Conservation (phyloP, 2,797 vertebrate genomes). For the Oreochromis mossambicus region DNA sequence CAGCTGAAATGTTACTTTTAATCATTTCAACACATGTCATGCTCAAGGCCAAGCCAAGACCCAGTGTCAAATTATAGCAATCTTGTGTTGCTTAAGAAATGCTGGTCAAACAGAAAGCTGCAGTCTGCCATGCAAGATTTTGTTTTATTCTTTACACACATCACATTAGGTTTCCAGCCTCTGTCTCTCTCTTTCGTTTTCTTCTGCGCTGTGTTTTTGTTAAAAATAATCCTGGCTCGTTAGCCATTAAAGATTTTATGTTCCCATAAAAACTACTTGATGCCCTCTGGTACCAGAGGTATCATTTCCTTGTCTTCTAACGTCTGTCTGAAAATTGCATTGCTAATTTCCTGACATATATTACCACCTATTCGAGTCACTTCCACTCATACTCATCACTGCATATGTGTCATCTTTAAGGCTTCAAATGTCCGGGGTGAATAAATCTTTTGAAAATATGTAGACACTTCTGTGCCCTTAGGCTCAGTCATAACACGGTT, state of each 20-base stretch:
- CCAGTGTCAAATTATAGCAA: constrained; percentile 36
- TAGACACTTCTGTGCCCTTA: background rate
- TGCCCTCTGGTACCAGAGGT: constrained; percentile 26
- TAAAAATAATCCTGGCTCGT: constrained; percentile 40
- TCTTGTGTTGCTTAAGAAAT: constrained; percentile 21
- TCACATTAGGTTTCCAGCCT: background rate
- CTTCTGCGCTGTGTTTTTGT: constrained; percentile 10
- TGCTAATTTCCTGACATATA: constrained; percentile 52
- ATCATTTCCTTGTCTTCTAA: constrained; percentile 49
- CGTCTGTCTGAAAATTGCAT: constrained; percentile 40
- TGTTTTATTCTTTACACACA: background rate
- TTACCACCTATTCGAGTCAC: constrained; percentile 11
- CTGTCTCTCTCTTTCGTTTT: background rate
- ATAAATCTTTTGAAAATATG: constrained; percentile 17
- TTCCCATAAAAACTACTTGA: constrained; percentile 48
- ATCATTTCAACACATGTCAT: constrained; percentile 41
- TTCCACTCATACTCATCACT: constrained; percentile 14
- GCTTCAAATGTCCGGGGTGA: constrained; percentile 8
- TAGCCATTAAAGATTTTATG: constrained; percentile 60
- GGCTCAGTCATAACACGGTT: background rate
- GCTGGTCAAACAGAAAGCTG: constrained; percentile 13
- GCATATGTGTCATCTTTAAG: constrained; percentile 16
- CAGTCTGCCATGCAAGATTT: background rate
- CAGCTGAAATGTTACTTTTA: constrained; percentile 23
- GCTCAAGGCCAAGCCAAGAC: constrained; percentile 26